Evolutionary conservation across 2,113 vertebrate species (phyloP).

Genomic region (Myrmophylax atrothorax): DNA sequence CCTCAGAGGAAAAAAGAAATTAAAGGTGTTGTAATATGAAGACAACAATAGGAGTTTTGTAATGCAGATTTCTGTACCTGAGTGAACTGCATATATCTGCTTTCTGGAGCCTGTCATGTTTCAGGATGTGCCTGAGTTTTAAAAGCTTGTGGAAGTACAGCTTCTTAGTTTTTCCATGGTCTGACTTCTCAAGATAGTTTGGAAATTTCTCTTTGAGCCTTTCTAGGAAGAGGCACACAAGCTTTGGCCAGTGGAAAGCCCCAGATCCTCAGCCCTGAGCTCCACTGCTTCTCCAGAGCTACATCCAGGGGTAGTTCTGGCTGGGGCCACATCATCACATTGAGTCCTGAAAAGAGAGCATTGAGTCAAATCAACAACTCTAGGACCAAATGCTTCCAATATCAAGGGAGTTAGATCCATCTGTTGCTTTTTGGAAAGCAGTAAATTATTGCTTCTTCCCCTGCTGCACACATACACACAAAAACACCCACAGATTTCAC

Average conservation of each 20-base stretch:
- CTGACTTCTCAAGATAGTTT: background rate
- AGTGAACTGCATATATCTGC: background rate
- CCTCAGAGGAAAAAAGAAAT: background rate
- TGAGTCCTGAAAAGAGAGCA: background rate
- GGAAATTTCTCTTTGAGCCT: background rate
- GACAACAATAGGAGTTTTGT: background rate
- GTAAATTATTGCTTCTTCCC: slow-evolving; percentile 38
- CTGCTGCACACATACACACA: slow-evolving; percentile 37
- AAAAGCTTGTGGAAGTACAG: background rate
- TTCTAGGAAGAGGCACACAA: background rate
- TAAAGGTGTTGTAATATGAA: background rate
- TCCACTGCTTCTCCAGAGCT: background rate
- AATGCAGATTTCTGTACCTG: background rate
- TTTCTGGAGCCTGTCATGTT: background rate
- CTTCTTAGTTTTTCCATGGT: background rate
- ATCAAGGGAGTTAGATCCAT: slow-evolving; percentile 36
- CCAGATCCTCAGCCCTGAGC: background rate
- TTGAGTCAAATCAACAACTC: background rate
- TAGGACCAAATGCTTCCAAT: background rate
- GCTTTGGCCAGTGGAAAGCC: background rate
- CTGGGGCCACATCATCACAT: background rate
- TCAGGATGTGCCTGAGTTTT: background rate
- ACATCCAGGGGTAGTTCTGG: background rate
- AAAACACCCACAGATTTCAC: slow-evolving; percentile 68
- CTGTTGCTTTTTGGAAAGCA: slow-evolving; percentile 44